phyloP scores from a whole-genome alignment of 2,797 vertebrate species.

The Kryptolebias ocellatus region DNA sequence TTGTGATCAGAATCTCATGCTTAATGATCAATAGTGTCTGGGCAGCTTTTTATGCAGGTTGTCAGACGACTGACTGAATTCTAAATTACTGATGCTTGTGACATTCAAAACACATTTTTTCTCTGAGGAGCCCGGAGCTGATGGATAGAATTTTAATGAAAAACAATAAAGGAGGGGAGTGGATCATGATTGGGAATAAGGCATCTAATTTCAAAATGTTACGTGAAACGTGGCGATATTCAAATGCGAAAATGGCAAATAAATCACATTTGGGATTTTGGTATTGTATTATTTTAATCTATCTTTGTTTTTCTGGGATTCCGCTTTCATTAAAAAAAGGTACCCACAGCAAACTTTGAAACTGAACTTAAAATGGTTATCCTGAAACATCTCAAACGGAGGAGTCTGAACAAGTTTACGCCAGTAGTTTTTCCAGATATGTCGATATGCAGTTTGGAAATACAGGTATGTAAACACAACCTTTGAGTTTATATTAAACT shows the following conservation, averaged over 20 bases:
- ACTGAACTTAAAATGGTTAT: too few species aligned
- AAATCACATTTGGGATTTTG: not conserved
- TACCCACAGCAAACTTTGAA: too few species aligned
- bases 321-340: not conserved
- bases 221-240: not conserved
- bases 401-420: too few species aligned
- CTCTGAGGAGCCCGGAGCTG: constrained; percentile 27
- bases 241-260: not conserved
- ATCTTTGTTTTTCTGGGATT: not conserved
- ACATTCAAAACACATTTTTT: constrained; percentile 37
- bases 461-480: too few species aligned
- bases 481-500: too few species aligned
- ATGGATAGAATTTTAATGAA: constrained; percentile 35
- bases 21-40: constrained; percentile 57
- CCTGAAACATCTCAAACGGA: too few species aligned
- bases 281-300: not conserved
- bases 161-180: constrained; percentile 14
- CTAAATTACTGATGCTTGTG: constrained; percentile 40
- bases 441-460: too few species aligned
- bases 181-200: constrained; percentile 10
- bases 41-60: constrained; percentile 39
- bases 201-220: constrained; percentile 10
- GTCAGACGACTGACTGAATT: constrained; percentile 48
- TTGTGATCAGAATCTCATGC: constrained; percentile 52
- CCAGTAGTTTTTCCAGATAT: too few species aligned